These are phyloP conservation scores for Dascillus cervinus DNA, from an alignment of 2,888 invertebrate genomes.

Conservation along the genomic window DNA sequence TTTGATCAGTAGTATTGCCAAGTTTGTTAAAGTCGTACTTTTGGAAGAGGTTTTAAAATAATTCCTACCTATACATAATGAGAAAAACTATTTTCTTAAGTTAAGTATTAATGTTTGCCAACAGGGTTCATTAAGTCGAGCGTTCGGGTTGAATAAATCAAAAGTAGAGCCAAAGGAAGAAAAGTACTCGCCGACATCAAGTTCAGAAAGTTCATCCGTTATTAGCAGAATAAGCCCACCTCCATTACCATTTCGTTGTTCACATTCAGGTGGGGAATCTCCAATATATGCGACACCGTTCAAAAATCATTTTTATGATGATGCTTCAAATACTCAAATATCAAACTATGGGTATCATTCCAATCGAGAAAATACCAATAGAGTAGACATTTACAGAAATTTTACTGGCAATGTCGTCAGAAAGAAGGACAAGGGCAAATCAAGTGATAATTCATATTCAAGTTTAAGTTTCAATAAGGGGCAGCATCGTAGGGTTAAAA, in stretches of 20 bases:
- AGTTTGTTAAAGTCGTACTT: too few species aligned
- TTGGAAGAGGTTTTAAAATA: too few species aligned
- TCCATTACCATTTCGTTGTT: conserved; percentile 43
- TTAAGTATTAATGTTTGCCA: conserved; percentile 18
- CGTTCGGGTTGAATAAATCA: conserved; percentile 56
- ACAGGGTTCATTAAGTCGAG: conserved; percentile 69
- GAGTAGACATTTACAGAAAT: conserved; percentile 10
- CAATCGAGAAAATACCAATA: conserved; percentile 12
- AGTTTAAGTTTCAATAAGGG: conserved; percentile 45
- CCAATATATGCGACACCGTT: conserved; percentile 35
- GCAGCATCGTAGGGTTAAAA: conserved; percentile 58
- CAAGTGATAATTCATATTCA: conserved; percentile 42
- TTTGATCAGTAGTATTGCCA: too few species aligned
- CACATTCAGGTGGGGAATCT: conserved; percentile 37
- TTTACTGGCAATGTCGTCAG: too few species aligned
- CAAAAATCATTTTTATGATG: conserved; percentile 25
- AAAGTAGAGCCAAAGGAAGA: conserved; percentile 36
- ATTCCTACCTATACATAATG: too few species aligned
- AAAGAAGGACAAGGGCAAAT: conserved; percentile 7
- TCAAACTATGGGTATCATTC: conserved; percentile 5
- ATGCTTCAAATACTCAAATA: conserved; percentile 5
- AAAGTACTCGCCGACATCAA: conserved; percentile 59
- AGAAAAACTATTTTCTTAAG: too few species aligned
- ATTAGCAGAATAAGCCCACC: conserved; percentile 48
- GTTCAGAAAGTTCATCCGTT: conserved; percentile 55